Evolutionary conservation across 2,113 vertebrate genomes (phyloP).

Genomic region (Oenanthe melanoleuca): DNA sequence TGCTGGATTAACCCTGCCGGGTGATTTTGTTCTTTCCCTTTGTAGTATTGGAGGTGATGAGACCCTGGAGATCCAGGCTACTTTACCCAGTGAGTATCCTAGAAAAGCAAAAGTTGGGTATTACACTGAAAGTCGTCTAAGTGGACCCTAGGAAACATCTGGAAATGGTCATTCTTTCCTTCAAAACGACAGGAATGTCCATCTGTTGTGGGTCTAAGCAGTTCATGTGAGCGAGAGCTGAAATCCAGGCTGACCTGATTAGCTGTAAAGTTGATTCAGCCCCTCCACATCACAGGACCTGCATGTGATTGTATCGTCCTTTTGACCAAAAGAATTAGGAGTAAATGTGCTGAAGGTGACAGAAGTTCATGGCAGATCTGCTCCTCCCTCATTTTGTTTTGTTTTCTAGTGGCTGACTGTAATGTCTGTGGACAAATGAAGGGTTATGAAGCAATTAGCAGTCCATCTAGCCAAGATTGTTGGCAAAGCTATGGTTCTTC

Average conservation of each 20-base stretch:
- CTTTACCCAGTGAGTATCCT: slow-evolving; percentile 88
- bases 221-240: neutral
- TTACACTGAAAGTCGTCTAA: neutral
- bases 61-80: slow-evolving; percentile 83
- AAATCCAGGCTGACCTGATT: neutral
- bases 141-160: neutral
- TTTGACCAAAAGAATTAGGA: neutral
- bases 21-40: slow-evolving; percentile 27
- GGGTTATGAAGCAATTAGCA: neutral
- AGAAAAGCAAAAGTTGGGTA: neutral
- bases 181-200: neutral
- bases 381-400: neutral
- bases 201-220: neutral
- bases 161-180: neutral
- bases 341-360: neutral
- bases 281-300: neutral
- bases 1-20: neutral
- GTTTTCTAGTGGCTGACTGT: neutral
- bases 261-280: neutral
- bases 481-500: neutral
- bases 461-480: neutral
- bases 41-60: slow-evolving; percentile 89
- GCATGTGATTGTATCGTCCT: neutral
- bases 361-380: neutral
- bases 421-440: neutral